phyloP scores from a whole-genome alignment of 1,140 invertebrate genomes.

The Polyergus mexicanus region DNA sequence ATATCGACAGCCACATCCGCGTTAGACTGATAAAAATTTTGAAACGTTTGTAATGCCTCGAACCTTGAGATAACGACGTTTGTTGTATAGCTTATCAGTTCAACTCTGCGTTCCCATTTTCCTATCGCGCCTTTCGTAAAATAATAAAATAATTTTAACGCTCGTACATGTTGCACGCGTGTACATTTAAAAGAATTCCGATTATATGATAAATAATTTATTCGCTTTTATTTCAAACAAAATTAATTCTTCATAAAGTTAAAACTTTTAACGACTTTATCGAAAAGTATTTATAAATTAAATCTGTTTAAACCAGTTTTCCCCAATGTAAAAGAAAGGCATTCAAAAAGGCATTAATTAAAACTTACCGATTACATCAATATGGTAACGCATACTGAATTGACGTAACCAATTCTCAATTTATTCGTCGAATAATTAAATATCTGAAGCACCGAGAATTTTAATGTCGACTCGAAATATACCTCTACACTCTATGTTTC shows the following conservation, averaged over 20 bases:
- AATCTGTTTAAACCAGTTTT: background rate
- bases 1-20: background rate
- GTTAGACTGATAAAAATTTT: constrained; percentile 48
- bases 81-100: constrained; percentile 38
- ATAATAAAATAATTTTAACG: constrained; percentile 15
- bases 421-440: constrained; percentile 25
- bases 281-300: constrained; percentile 4
- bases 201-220: background rate
- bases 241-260: constrained; percentile 3
- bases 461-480: background rate
- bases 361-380: constrained; percentile 35
- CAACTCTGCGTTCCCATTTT: background rate
- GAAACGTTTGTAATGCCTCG: constrained; percentile 5
- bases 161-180: too few relatives aligned
- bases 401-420: constrained; percentile 40
- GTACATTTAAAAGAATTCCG: background rate
- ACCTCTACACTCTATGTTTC: background rate
- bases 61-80: constrained; percentile 46
- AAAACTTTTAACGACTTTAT: constrained; percentile 14
- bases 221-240: background rate
- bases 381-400: constrained; percentile 25
- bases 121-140: constrained; percentile 10
- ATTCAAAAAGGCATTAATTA: constrained; percentile 18
- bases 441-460: background rate
- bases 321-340: background rate